Conservation (phyloP, 2,113 vertebrate genomes). For the Lates calcarifer region DNA sequence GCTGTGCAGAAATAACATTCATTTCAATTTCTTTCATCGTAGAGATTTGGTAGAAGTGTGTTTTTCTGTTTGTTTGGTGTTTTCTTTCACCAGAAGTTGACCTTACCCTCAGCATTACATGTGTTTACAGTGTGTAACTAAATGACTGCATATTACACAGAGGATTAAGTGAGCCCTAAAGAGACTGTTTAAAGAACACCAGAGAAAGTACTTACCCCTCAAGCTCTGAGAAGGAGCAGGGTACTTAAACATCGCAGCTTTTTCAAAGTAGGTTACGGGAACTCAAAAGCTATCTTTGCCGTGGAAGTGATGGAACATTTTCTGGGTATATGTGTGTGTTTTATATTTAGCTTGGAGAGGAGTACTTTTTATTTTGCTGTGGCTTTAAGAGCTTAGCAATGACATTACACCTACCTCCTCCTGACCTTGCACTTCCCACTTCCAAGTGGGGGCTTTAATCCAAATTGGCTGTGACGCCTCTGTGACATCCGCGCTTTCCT, state of each 20-base stretch:
- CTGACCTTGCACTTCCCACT: constrained; percentile 32
- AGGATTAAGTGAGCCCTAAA: constrained; percentile 41
- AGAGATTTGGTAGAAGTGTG: neutral
- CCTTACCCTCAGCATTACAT: constrained; percentile 13
- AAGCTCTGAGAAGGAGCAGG: constrained; percentile 7
- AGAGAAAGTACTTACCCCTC: constrained; percentile 30
- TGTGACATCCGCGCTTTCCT: constrained; percentile 42
- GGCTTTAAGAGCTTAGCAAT: constrained; percentile 39
- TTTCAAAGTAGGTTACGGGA: constrained; percentile 61
- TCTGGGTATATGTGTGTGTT: constrained; percentile 19
- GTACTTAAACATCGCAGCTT: constrained; percentile 17
- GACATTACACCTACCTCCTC: constrained; percentile 48
- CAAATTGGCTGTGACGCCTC: constrained; percentile 59
- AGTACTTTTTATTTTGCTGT: constrained; percentile 15
- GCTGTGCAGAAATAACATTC: constrained; percentile 14
- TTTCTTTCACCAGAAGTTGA: constrained; percentile 20
- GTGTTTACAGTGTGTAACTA: constrained; percentile 21
- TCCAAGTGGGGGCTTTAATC: constrained; percentile 53
- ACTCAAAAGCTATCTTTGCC: constrained; percentile 33
- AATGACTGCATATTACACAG: constrained; percentile 2
- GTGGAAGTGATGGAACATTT: constrained; percentile 14
- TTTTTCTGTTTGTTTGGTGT: constrained; percentile 12
- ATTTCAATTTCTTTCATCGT: constrained; percentile 3
- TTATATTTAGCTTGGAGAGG: constrained; percentile 51
- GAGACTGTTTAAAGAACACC: constrained; percentile 28